Conservation (phyloP, 2,113 vertebrate species). For the Charina bottae region DNA sequence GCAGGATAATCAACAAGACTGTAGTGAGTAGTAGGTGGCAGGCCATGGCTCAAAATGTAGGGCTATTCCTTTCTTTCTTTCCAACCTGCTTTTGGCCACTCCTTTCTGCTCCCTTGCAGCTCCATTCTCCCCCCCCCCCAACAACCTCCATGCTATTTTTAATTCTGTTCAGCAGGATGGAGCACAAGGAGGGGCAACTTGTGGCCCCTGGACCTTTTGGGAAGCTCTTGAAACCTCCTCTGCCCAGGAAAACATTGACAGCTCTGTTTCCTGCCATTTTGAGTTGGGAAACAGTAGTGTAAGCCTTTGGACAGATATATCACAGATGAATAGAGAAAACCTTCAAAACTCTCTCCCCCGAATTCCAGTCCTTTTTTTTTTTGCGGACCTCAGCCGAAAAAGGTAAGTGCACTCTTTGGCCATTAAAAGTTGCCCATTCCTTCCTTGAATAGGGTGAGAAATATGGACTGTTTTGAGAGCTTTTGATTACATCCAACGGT, state of each 20-base stretch:
- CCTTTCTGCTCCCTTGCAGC: too few species aligned
- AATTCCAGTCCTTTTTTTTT: background rate
- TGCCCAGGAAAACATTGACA: background rate
- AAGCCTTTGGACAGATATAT: background rate
- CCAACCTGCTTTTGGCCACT: too few species aligned
- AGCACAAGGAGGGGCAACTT: background rate
- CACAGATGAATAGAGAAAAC: background rate
- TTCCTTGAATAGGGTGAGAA: background rate
- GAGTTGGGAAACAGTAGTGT: background rate
- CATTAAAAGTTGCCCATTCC: background rate
- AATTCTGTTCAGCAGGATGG: background rate
- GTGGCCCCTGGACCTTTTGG: background rate
- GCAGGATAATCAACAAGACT: background rate
- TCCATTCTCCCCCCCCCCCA: too few species aligned
- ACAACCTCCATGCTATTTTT: background rate
- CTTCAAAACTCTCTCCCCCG: background rate
- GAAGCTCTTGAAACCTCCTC: background rate
- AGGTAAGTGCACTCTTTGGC: background rate
- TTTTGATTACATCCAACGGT: background rate
- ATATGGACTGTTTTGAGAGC: background rate
- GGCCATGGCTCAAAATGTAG: too few species aligned
- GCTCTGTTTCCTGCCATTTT: background rate
- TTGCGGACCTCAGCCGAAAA: background rate
- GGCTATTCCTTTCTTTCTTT: too few species aligned
- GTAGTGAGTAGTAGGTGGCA: too few species aligned